Conservation (phyloP, 2,797 vertebrate genomes). For the Chrosomus eos region DNA sequence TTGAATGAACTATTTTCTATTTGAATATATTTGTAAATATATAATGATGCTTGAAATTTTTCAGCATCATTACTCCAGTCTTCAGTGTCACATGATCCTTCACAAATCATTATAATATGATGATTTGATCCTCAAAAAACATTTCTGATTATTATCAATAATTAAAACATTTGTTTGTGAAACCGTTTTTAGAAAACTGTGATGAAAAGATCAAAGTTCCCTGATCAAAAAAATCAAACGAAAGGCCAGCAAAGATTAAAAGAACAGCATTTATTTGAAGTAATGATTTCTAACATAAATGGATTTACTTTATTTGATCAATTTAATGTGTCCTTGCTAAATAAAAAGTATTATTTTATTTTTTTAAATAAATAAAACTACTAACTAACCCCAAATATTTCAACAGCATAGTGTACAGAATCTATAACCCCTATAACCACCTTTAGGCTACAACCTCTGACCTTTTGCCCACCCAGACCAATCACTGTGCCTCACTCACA, state of each 20-base stretch:
- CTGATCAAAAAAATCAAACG: not conserved
- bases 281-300: not conserved
- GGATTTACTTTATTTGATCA: not conserved
- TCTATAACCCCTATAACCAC: not conserved
- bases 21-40: not conserved
- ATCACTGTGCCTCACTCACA: conserved; percentile 22
- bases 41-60: not conserved
- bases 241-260: not conserved
- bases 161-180: not conserved
- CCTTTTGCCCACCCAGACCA: not conserved
- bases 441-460: not conserved
- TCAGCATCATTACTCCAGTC: not conserved
- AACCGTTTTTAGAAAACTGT: not conserved
- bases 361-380: not conserved
- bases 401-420: not conserved
- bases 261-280: not conserved
- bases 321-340: not conserved
- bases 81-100: no score
- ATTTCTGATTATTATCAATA: no score
- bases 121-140: no score
- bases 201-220: not conserved
- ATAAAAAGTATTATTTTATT: not conserved
- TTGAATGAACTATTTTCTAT: not conserved
- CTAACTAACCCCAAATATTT: not conserved
- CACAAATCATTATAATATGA: no score